phyloP scores from a whole-genome alignment of 2,797 vertebrate species.

The Tenualosa ilisha region DNA sequence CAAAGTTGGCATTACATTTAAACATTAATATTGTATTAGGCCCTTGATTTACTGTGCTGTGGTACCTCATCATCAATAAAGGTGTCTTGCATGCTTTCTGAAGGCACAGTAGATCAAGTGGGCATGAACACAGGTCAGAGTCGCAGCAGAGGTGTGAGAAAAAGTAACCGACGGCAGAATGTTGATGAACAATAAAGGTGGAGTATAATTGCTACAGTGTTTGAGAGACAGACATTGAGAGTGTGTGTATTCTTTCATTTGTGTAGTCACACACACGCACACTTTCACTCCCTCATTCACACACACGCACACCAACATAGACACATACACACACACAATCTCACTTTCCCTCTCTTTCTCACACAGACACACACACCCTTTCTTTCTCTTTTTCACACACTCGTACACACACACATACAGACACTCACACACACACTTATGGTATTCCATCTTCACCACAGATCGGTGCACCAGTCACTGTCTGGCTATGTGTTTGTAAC shows the following conservation, averaged over 20 bases:
- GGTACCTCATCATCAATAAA: slow-evolving; percentile 17
- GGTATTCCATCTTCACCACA: slow-evolving; percentile 10
- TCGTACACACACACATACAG: not conserved
- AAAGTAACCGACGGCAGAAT: not conserved
- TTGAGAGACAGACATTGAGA: not conserved
- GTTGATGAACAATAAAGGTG: not conserved
- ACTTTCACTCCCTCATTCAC: not conserved
- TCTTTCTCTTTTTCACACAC: not conserved
- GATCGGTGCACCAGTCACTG: slow-evolving; percentile 34
- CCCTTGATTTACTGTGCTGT: not conserved
- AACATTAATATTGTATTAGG: slow-evolving; percentile 21
- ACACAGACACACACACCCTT: not conserved
- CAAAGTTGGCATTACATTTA: slow-evolving; percentile 21
- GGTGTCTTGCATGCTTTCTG: not conserved
- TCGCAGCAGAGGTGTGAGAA: not conserved
- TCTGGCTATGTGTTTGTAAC: slow-evolving; percentile 58
- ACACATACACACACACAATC: not conserved
- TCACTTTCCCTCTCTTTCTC: too few species aligned
- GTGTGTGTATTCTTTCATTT: not conserved
- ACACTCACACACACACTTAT: slow-evolving; percentile 14
- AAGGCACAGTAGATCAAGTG: slow-evolving; percentile 13
- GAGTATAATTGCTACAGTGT: not conserved
- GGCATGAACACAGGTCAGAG: not conserved
- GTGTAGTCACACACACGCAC: not conserved
- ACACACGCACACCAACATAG: not conserved